Base-by-base conservation (phyloP, 2,797 vertebrate genomes). In the Bryconaethiops microstoma region DNA sequence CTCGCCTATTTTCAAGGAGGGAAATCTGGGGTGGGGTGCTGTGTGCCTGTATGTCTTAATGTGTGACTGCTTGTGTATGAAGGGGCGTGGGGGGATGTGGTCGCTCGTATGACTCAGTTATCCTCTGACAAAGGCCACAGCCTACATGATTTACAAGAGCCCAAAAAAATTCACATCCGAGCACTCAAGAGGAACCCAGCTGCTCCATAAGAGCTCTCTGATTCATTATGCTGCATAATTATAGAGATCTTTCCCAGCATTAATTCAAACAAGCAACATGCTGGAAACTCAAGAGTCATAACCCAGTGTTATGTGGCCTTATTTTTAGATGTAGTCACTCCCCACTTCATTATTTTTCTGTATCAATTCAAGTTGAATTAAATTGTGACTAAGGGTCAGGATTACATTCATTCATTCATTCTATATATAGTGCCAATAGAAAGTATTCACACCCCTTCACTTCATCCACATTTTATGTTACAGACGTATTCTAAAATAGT, bases 21-120 rank as follows among this genome's bases (percentile, higher is more conserved):
- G 64, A 75, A 77, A 75, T 25, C 14, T 60, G 19, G 78, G 82
- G 62, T 81, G 55, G 62, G 77, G 54, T 39, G 35, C 25, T 74
- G 9, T 4, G 60, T 45, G 59, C 75, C 21, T 25, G 57, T n/a
- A 14, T 48, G 25, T 67, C 62, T 74, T 39, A 12, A 39, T 65
- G 69, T 57, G 42, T 40, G 29, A 29, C 1, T 39, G 62, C 16
- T 13, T 63, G 62, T 63, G 64, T 65, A 52, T 63, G 70, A 35
- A 0, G 9, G 6, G 19, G 62, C 13, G 42, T 14, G 45, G 65
- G 21, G 72, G 55, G 55, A 14, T 76, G n/a, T 81, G 65, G n/a
- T 14, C 25, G 52, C 68, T 55, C 25, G 2, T 65, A 50, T 77
- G 74, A 80, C 74, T 83, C 77, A 57, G 13, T 64, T 29, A 29